These are phyloP conservation scores for Cephus pygmeus DNA, from an alignment of 2,888 invertebrate species.

Conservation along the genomic window DNA sequence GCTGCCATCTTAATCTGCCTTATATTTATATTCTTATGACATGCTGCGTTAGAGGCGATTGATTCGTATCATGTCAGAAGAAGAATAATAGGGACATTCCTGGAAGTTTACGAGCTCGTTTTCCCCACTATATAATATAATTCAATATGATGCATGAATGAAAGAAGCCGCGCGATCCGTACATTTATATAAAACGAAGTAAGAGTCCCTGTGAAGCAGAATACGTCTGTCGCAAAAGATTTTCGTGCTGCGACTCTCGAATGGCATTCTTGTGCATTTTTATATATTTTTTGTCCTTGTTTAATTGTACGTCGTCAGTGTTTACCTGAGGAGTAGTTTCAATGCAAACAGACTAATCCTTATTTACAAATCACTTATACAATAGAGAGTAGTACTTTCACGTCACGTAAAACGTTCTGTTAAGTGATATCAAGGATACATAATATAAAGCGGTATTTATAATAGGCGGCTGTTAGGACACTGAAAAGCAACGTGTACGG, in stretches of 20 bases:
- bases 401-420: constrained; percentile 27
- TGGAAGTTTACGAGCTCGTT: neutral
- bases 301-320: neutral
- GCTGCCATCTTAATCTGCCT: neutral
- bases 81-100: neutral
- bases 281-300: neutral
- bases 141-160: neutral
- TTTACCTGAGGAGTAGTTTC: neutral
- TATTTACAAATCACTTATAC: neutral
- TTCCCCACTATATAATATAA: neutral
- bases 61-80: neutral
- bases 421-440: constrained; percentile 31
- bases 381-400: constrained; percentile 2
- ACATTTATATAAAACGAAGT: neutral
- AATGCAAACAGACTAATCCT: neutral
- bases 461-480: constrained; percentile 58
- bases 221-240: neutral
- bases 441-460: constrained; percentile 48
- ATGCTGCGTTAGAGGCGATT: neutral
- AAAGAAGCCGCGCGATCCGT: neutral
- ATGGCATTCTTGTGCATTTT: neutral
- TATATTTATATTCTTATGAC: neutral
- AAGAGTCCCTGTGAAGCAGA: neutral
- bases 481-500: constrained; percentile 54
- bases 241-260: neutral